These are phyloP conservation scores for Acanthurus tractus DNA, from an alignment of 2,797 vertebrate species.

Conservation along the genomic window DNA sequence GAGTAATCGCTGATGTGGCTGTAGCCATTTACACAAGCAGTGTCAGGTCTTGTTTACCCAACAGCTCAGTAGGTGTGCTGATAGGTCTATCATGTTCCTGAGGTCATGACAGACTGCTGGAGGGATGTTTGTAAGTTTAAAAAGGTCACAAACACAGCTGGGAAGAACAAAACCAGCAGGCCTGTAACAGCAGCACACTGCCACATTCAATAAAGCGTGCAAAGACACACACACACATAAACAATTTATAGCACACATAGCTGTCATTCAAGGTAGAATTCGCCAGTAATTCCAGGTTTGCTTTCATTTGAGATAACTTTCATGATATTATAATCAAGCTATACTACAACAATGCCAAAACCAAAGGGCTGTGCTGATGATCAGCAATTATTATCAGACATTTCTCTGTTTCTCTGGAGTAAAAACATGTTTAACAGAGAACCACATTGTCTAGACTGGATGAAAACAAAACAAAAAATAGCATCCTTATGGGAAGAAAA, in stretches of 20 bases:
- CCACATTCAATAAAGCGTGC: slow-evolving; percentile 13
- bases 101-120: slow-evolving; percentile 56
- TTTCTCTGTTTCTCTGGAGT: background rate
- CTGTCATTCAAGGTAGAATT: background rate
- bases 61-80: slow-evolving; percentile 36
- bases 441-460: slow-evolving; percentile 2
- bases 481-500: slow-evolving; percentile 2
- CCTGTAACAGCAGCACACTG: slow-evolving; percentile 10
- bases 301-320: slow-evolving; percentile 15
- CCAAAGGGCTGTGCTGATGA: slow-evolving; percentile 16
- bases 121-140: slow-evolving; percentile 46
- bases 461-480: background rate
- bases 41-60: slow-evolving; percentile 42
- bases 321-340: slow-evolving; percentile 28
- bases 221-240: slow-evolving; percentile 17
- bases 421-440: slow-evolving; percentile 27
- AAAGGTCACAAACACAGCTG: slow-evolving; percentile 60
- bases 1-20: slow-evolving; percentile 20
- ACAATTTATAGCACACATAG: slow-evolving; percentile 7
- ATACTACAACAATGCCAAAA: background rate
- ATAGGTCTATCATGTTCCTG: slow-evolving; percentile 35
- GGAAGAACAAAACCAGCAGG: slow-evolving; percentile 33
- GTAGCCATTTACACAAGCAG: slow-evolving; percentile 21
- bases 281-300: background rate
- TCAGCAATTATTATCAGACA: slow-evolving; percentile 10